Percentiles rank a stretch among this genome's conserved stretches.
phyloP scores from a whole-genome alignment of 2,888 invertebrate species.

The Trissoscelio sp. region DNA sequence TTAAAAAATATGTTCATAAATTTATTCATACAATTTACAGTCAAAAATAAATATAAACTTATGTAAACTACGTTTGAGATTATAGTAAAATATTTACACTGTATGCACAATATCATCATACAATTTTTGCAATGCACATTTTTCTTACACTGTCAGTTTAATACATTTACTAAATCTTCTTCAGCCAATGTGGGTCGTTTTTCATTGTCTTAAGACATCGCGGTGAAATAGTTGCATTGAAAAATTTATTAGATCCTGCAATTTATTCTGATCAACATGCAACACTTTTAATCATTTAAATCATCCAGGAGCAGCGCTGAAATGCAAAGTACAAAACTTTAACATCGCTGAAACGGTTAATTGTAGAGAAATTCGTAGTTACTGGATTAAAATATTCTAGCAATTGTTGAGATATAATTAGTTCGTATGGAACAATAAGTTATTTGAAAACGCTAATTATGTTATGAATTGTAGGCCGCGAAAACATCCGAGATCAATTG shows the following conservation, averaged over 20 bases:
- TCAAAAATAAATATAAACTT: background rate
- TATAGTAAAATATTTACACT: conserved; percentile 31
- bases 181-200: conserved; percentile 33
- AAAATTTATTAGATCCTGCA: conserved; percentile 36
- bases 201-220: conserved; percentile 45
- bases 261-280: conserved; percentile 42
- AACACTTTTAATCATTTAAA: conserved; percentile 37
- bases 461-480: background rate
- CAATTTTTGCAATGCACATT: conserved; percentile 36
- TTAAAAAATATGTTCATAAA: too few species aligned
- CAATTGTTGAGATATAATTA: background rate
- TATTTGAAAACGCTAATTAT: background rate
- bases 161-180: conserved; percentile 42
- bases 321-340: conserved; percentile 31
- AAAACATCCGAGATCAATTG: background rate
- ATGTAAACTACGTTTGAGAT: background rate
- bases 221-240: conserved; percentile 39
- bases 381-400: background rate
- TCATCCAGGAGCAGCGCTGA: conserved; percentile 49
- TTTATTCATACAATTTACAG: background rate
- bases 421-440: background rate
- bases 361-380: too few species aligned
- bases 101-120: conserved; percentile 9
- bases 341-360: background rate
- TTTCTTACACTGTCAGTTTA: conserved; percentile 38